Base-by-base conservation (phyloP, 2,888 invertebrate genomes). In the Metacarcinus magister region DNA sequence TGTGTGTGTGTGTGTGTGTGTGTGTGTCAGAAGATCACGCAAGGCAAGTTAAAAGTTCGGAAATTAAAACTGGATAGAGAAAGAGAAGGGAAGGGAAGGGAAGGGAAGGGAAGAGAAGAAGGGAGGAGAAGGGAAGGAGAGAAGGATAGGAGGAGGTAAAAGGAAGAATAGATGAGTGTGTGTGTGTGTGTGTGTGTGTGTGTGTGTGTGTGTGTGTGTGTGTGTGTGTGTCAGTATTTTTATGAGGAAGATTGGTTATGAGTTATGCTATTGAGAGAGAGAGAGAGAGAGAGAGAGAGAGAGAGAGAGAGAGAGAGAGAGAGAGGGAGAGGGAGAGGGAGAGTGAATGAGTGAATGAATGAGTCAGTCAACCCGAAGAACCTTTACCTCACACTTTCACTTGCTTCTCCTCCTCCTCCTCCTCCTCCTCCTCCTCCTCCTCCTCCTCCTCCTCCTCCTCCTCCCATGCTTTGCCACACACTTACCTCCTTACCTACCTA, bases 261-360 rank as follows among this genome's bases (percentile, higher is more conserved):
- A 8, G 48, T 48, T 5, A 8, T 5, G 5, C 48, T 48, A 13
- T 48, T 13, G 23, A 67, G 67, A 67, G 67, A 67, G 67, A 23
- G 23, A 67, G 67, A 67, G 67, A 19, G 67, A 67, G 67, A 19
- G 23, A 67, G 67, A 67, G 67, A 67, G 67, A 23, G 23, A 67
- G 67, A 67, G 48, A 67, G 67, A 67, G 67, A 67, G 67, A 67
- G 67, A 67, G 67, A 67, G 67, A 67, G 67, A 67, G 67, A 67
- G 67, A 67, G 67, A 67, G 67, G 19, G 67, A 67, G 67, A 7
- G 67, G 19, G 67, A 67, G 67, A 67, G 67, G 19, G 67, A 67
- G 67, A 67, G 19, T 19, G 67, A 67, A 19, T 3, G 67, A 67
- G 67, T 19, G 67, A 67, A 67, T 67, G 67, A 67, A 67, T 67